Base-by-base conservation (phyloP, 1,140 invertebrate species). In the Xylocopa sonorina region DNA sequence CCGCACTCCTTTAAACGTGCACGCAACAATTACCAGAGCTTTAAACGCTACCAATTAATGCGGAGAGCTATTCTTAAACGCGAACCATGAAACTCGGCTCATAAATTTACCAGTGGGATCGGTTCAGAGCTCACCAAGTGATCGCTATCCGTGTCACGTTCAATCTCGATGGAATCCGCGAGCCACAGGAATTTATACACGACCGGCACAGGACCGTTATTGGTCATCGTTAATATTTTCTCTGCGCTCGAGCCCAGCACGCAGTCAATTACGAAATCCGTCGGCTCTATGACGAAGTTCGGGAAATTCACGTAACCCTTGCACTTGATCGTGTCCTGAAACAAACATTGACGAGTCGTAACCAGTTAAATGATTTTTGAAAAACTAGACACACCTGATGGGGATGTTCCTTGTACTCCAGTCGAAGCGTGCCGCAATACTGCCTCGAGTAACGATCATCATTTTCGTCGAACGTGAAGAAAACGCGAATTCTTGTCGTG, bases 241-340 rank as follows among this genome's bases (percentile, higher is more conserved):
- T 90, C 87, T 1, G 64, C 78, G 10, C 85, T 88, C 21, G 83
- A 89, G 21, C 90, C 90, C 41, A 89, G 71, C 29, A 88, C 83
- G 57, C 90, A 92, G 41, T 88, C 84, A 64, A 94, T 92, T 57
- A 91, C 79, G 1, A 93, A 72, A 38, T 89, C 51, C 38, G 84
- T 78, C 9, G 90, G 88, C 24, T 82, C 67, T 5, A 93, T 72
- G 0, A 76, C 77, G 10, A 94, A 34, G 67, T 92, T 92, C 5
- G 94, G 93, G 84, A 91, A 94, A 86, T 93, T 92, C 1, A 94
- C 85, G 68, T 90, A 88, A 4, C 91, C 93, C 58, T 62, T 88
- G 43, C 94, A 90, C 41, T 77, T 71, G 51, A 94, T 90, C 66
- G 86, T 88, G 77, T 94, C 91, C 93, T 94, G 73, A 34, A 88